phyloP scores from a whole-genome alignment of 92 coral and sea anemone genomes.

The Heliopora coerulea region DNA sequence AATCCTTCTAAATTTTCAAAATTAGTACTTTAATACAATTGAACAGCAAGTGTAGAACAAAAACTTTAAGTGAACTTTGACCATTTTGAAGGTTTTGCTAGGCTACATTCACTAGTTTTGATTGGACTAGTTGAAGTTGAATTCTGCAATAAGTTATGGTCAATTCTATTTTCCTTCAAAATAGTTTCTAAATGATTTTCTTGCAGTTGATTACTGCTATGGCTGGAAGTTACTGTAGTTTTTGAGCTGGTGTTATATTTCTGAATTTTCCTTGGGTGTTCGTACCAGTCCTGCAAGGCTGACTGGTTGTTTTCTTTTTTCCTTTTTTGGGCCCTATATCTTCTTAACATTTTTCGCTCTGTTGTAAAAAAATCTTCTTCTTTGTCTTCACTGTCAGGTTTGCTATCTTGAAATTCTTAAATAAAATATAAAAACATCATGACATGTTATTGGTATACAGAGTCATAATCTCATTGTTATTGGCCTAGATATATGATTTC shows the following conservation, averaged over 20 bases:
- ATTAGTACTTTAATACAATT: no score
- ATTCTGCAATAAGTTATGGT: neutral
- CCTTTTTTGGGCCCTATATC: slow-evolving; percentile 16
- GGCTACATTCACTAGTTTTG: neutral
- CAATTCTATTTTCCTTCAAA: neutral
- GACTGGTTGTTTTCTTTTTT: slow-evolving; percentile 27
- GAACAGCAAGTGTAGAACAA: no score
- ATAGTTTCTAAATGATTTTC: neutral
- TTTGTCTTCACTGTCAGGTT: slow-evolving; percentile 22
- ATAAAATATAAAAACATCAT: neutral
- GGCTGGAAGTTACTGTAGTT: neutral
- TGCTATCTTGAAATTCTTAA: slow-evolving; percentile 17
- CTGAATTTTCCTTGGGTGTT: slow-evolving; percentile 16
- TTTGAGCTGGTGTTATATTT: neutral
- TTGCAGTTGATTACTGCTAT: neutral
- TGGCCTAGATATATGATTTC: no score
- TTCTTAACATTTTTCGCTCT: slow-evolving; percentile 17
- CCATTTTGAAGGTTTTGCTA: slow-evolving; percentile 32
- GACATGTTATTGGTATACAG: neutral
- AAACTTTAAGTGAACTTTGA: slow-evolving; percentile 26
- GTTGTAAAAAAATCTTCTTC: slow-evolving; percentile 28
- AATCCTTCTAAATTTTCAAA: no score
- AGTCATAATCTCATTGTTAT: no score
- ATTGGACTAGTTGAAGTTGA: neutral
- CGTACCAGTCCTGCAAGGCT: slow-evolving; percentile 6